Percentiles rank a stretch among this genome's conserved stretches.
Conservation (phyloP, 2,888 invertebrate species). For the Plusia festucae region DNA sequence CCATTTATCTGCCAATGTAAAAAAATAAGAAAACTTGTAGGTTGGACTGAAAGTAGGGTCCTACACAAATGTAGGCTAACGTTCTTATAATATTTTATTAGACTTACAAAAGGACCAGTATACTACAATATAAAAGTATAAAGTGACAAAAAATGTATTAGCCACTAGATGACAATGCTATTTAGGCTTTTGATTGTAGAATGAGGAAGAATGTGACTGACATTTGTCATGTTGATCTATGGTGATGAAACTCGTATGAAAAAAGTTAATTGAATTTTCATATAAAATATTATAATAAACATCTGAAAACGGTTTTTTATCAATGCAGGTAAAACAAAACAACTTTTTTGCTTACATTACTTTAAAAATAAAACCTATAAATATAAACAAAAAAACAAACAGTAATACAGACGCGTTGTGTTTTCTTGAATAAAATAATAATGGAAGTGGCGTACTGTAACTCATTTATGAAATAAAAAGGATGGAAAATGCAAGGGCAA, state of each 20-base stretch:
- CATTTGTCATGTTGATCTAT: slow-evolving; percentile 25
- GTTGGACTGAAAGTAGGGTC: slow-evolving; percentile 47
- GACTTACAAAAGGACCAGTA: no score
- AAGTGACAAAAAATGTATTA: slow-evolving; percentile 34
- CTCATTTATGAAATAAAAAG: neutral
- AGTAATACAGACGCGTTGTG: no score
- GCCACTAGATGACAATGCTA: slow-evolving; percentile 30
- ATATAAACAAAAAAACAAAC: no score
- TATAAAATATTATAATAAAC: slow-evolving; percentile 7
- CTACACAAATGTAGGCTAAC: slow-evolving; percentile 40
- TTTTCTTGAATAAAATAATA: no score
- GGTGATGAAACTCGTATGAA: neutral
- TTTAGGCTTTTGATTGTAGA: slow-evolving; percentile 12
- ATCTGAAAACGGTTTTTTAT: neutral
- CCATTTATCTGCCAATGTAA: neutral
- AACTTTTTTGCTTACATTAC: neutral
- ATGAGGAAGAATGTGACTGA: slow-evolving; percentile 23
- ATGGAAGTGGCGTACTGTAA: no score
- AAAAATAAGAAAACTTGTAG: slow-evolving; percentile 18
- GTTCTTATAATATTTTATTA: no score
- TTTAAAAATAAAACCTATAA: no score
- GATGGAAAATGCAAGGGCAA: neutral
- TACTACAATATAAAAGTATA: slow-evolving; percentile 34
- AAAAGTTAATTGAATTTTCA: slow-evolving; percentile 25
- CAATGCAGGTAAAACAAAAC: neutral